Evolutionary conservation across 2,113 vertebrate genomes (phyloP).

Genomic region (Centropus unirufus): DNA sequence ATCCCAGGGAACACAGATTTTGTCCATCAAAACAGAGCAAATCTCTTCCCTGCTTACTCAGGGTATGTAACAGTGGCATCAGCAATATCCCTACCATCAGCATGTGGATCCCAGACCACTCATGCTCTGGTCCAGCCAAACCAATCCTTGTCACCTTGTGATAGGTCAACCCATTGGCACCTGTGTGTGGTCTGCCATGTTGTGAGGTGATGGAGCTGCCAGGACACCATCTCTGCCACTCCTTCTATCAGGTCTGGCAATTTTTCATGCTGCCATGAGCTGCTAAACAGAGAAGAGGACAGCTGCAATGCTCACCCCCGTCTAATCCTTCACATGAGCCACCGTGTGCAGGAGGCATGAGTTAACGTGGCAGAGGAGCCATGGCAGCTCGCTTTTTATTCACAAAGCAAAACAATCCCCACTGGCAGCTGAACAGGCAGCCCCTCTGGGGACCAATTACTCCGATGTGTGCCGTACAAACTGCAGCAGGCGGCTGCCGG

Average conservation of each 20-base stretch:
- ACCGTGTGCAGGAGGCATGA: background rate
- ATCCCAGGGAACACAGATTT: background rate
- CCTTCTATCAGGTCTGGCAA: background rate
- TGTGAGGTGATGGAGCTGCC: background rate
- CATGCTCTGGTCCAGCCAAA: accelerated
- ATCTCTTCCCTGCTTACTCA: background rate
- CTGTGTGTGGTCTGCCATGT: accelerated
- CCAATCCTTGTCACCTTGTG: background rate
- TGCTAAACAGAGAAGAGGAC: background rate
- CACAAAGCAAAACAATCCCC: constrained; percentile 52
- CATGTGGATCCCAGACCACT: accelerated
- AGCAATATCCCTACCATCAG: background rate
- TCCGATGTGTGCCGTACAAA: constrained; percentile 60
- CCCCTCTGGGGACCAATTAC: constrained; percentile 88
- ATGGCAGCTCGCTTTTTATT: constrained; percentile 61
- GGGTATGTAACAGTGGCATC: no score
- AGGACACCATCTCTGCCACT: background rate
- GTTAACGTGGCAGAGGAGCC: constrained; percentile 34
- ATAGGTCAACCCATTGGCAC: background rate
- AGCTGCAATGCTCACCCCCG: background rate
- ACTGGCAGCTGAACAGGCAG: constrained; percentile 72
- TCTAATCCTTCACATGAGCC: background rate
- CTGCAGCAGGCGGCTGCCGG: constrained; percentile 48
- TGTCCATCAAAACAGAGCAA: background rate
- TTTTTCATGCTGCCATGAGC: background rate